Conservation (phyloP, 2,797 vertebrate species). For the Enteromius thamalakanensis region DNA sequence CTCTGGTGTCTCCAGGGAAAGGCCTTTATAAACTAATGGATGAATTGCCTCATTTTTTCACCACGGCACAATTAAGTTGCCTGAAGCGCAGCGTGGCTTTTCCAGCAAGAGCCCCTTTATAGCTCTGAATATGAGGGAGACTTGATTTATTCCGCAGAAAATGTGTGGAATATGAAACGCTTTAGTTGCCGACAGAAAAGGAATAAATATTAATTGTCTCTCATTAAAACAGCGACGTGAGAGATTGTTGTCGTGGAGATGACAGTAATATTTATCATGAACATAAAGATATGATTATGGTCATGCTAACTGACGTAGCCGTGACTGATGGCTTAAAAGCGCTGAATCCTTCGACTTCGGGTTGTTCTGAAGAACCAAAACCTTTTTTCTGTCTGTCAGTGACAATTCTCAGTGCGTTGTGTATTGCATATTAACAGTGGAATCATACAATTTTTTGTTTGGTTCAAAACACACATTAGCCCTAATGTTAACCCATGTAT, state of each 20-base stretch:
- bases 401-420: neutral
- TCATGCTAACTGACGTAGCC: conserved; percentile 33
- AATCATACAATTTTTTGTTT: neutral
- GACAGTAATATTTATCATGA: conserved; percentile 50
- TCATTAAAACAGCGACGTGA: conserved; percentile 50
- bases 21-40: conserved; percentile 64
- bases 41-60: conserved; percentile 60
- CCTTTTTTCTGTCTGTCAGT: conserved; percentile 19
- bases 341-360: conserved; percentile 24
- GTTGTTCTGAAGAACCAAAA: conserved; percentile 11
- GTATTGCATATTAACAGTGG: conserved; percentile 12
- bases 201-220: conserved; percentile 57
- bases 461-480: conserved; percentile 5
- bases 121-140: conserved; percentile 48
- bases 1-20: conserved; percentile 61
- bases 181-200: conserved; percentile 46
- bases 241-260: conserved; percentile 46
- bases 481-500: neutral
- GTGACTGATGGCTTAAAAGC: conserved; percentile 41
- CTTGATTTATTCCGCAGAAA: conserved; percentile 60
- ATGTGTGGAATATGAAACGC: conserved; percentile 55
- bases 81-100: conserved; percentile 59
- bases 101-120: conserved; percentile 52
- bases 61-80: conserved; percentile 59
- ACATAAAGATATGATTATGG: conserved; percentile 52